Conservation (phyloP, 2,888 invertebrate genomes). For the Meteorus cinctellus region DNA sequence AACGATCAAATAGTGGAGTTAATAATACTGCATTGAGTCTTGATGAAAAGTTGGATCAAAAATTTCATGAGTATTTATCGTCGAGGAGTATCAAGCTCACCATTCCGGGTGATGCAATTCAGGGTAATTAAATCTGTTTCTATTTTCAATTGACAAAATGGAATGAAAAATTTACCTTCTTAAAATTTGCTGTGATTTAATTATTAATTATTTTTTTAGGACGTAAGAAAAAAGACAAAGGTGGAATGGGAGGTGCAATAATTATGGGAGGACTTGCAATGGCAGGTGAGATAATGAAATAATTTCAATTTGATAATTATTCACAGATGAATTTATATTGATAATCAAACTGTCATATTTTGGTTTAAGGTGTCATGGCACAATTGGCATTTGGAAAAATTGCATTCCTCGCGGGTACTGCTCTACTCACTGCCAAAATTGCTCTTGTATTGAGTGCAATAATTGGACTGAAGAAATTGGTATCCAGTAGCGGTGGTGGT, state of each 20-base stretch:
- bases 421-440: slow-evolving; percentile 80
- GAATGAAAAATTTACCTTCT: too few species aligned
- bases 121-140: slow-evolving; percentile 61
- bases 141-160: not conserved
- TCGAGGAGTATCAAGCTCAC: slow-evolving; percentile 69
- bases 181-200: not conserved
- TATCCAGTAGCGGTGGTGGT: slow-evolving; percentile 73
- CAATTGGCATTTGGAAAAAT: slow-evolving; percentile 82
- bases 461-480: slow-evolving; percentile 79
- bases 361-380: slow-evolving; percentile 76
- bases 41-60: slow-evolving; percentile 68
- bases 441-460: slow-evolving; percentile 78
- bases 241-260: slow-evolving; percentile 74
- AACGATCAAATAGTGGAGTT: slow-evolving; percentile 41
- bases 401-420: slow-evolving; percentile 80
- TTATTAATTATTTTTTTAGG: slow-evolving; percentile 66
- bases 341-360: slow-evolving; percentile 12
- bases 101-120: slow-evolving; percentile 69
- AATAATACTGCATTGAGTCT: slow-evolving; percentile 60
- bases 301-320: not conserved
- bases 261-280: slow-evolving; percentile 79
- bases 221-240: slow-evolving; percentile 75
- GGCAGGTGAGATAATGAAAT: slow-evolving; percentile 70
- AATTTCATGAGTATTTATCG: slow-evolving; percentile 67
- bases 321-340: slow-evolving; percentile 10